These are phyloP conservation scores for Dendroctonus ponderosae DNA, from an alignment of 1,140 invertebrate genomes.

Conservation along the genomic window DNA sequence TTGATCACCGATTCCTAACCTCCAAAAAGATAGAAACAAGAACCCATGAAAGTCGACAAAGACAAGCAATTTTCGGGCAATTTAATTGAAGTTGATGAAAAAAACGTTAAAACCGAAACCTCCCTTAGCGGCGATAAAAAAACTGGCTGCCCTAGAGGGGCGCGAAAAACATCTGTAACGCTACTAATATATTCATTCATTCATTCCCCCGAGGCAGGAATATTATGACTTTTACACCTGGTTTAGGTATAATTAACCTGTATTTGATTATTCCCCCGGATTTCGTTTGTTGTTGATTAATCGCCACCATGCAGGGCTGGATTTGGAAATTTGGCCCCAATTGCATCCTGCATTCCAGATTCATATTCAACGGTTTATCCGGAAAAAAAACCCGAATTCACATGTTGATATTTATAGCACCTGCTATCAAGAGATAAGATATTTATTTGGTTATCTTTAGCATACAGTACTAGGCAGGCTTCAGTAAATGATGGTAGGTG, in stretches of 20 bases:
- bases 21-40: background rate
- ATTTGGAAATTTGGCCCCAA: background rate
- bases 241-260: constrained; percentile 23
- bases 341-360: no score
- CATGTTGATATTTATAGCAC: no score
- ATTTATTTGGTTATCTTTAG: no score
- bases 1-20: background rate
- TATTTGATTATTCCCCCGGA: constrained; percentile 21
- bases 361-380: no score
- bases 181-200: constrained; percentile 5
- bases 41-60: background rate
- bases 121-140: background rate
- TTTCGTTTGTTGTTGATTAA: constrained; percentile 23
- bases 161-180: constrained; percentile 1
- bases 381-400: no score
- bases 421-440: no score
- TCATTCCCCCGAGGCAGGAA: background rate
- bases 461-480: no score
- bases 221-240: constrained; percentile 27
- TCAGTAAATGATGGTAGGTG: no score
- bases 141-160: background rate
- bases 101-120: background rate
- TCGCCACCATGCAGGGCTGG: background rate
- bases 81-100: constrained; percentile 1
- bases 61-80: background rate